Conservation (phyloP, 2,113 vertebrate species). For the Elephantulus edwardii region DNA sequence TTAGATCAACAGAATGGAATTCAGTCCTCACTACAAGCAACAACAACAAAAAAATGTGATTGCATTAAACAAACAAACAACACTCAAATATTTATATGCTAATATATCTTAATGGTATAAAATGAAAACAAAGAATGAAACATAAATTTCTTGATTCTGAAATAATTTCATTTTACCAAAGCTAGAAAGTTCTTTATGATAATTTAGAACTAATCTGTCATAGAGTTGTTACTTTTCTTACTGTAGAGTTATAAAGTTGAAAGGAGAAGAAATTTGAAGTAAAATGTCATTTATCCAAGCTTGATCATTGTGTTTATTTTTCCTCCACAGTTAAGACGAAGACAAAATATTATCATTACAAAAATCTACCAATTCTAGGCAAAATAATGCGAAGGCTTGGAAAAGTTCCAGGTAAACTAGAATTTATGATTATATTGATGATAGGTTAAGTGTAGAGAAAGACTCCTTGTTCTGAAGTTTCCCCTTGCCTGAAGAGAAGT, state of each 20-base stretch:
- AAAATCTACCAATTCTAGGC: background rate
- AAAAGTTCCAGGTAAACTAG: constrained; percentile 32
- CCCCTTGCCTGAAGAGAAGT: background rate
- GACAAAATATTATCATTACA: background rate
- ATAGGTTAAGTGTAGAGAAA: background rate
- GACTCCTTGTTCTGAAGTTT: background rate
- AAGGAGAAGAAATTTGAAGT: background rate
- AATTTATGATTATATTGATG: background rate
- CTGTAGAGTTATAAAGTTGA: background rate
- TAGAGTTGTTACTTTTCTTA: background rate
- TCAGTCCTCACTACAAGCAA: background rate
- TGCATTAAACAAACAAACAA: background rate
- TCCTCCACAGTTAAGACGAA: constrained; percentile 37
- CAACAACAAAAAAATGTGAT: background rate
- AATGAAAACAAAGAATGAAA: background rate
- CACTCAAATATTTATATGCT: fast-evolving
- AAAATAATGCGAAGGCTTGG: constrained; percentile 47
- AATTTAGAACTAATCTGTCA: background rate
- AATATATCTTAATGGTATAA: background rate
- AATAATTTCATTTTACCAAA: background rate
- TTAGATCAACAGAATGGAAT: background rate
- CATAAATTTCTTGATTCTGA: background rate
- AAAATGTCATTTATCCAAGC: background rate
- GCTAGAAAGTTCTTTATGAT: background rate
- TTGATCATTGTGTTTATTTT: background rate